Conservation (phyloP, 2,888 invertebrate genomes). For the Pseudoips prasinana region DNA sequence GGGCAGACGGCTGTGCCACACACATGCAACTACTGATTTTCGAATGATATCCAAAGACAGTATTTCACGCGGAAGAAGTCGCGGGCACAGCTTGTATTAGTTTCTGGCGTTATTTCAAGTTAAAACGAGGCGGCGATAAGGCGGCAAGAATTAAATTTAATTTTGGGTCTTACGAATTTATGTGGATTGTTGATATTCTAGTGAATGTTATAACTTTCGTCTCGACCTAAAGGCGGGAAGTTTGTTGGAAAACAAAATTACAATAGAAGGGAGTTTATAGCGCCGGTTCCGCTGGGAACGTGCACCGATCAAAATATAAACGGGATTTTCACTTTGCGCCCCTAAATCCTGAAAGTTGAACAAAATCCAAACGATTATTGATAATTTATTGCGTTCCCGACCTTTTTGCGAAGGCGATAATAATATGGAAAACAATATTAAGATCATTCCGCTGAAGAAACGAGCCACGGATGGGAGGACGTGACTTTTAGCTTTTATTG, state of each 20-base stretch:
- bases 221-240: constrained; percentile 50
- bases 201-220: constrained; percentile 60
- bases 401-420: constrained; percentile 33
- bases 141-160: constrained; percentile 57
- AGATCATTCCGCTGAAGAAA: constrained; percentile 30
- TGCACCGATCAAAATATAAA: constrained; percentile 60
- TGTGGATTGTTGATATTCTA: constrained; percentile 55
- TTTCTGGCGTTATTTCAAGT: constrained; percentile 21
- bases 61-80: too few relatives aligned
- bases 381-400: constrained; percentile 48
- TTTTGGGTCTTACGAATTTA: constrained; percentile 61
- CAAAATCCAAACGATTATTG: constrained; percentile 54
- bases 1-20: too few relatives aligned
- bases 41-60: too few relatives aligned
- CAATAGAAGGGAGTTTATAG: constrained; percentile 51
- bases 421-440: constrained; percentile 35
- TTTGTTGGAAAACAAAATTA: constrained; percentile 68
- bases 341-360: constrained; percentile 48
- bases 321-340: constrained; percentile 50
- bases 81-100: constrained; percentile 8
- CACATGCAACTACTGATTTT: too few relatives aligned
- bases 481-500: constrained; percentile 35
- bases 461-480: constrained; percentile 32
- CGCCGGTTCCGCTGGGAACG: constrained; percentile 37
- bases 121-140: constrained; percentile 37